Base-by-base conservation (phyloP, 2,797 vertebrate species). In the Meda fulgida region DNA sequence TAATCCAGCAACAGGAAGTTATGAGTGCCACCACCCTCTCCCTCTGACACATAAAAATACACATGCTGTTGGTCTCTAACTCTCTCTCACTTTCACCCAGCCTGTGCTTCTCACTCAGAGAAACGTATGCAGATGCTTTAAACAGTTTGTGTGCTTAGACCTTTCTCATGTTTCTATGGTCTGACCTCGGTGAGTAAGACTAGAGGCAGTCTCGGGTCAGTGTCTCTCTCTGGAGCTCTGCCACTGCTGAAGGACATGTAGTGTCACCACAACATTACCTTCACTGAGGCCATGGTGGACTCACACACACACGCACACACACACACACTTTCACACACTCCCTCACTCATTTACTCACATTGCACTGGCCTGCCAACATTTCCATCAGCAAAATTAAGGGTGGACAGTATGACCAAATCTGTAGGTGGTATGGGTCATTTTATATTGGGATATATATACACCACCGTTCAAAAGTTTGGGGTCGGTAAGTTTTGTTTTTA, bases 1-100 rank as follows among this genome's bases (percentile, higher is more conserved):
- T 91, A 89, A 91, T 88, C 73, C 83, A 91, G 81, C 73, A 86
- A 84, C 89, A 93, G 92, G 91, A 93, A 92, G 89, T 91, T 84
- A 85, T 84, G 87, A 85, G 88, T 90, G 73, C 88, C 21, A 85
- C 85, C 84, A 76, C 78, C 38, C 81, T 84, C 76, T 75, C n/a
- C 84, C 69, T 75, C 53, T 65, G 9, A 79, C 77, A 83, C 46
- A 55, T 58, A 79, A 58, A 31, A 78, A 84, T 77, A 80, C 75
- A 75, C 55, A 73, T 9, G 23, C 3, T 26, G 29, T 34, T 55
- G 1, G 9, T 46, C 53, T 36, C 80, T 72, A 23, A 26, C 29
- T 43, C 51, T 51, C n/a, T 51, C 29, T 34, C 29, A 73, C 51
- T 78, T 81, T 78, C 55, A 69, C 46, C 67, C 67, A 51, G 46